phyloP scores from a whole-genome alignment of 2,888 invertebrate genomes.

The Ceraclea dissimilis region DNA sequence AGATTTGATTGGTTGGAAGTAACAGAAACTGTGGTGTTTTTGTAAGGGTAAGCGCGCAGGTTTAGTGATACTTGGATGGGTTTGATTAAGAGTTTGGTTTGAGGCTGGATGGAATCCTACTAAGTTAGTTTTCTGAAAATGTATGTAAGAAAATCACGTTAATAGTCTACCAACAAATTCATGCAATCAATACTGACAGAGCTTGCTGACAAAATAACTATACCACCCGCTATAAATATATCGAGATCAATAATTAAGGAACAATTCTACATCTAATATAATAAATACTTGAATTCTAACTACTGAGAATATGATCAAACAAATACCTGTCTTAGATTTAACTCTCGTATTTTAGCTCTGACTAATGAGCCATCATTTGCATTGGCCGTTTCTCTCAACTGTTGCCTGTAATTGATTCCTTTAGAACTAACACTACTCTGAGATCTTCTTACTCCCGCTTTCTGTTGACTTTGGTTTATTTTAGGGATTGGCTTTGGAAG shows the following conservation, averaged over 20 bases:
- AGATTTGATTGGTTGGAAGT: conserved; percentile 57
- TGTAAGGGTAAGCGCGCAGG: conserved; percentile 40
- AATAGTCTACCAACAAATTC: background rate
- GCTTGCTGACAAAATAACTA: background rate
- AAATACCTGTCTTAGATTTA: conserved; percentile 24
- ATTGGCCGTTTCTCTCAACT: conserved; percentile 9
- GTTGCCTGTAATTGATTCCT: conserved; percentile 18
- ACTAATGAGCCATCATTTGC: conserved; percentile 21
- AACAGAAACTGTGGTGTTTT: conserved; percentile 60
- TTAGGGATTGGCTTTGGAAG: conserved; percentile 46
- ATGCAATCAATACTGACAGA: background rate
- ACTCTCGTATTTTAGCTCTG: conserved; percentile 23
- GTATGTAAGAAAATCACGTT: conserved; percentile 3
- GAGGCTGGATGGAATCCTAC: conserved; percentile 43
- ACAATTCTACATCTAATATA: too few species aligned
- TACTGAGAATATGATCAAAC: conserved; percentile 1
- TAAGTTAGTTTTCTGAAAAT: conserved; percentile 55
- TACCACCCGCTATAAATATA: background rate
- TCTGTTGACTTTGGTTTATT: conserved; percentile 30
- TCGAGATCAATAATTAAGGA: background rate
- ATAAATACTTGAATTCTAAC: too few species aligned
- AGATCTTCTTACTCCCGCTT: conserved; percentile 26
- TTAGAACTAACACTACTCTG: conserved; percentile 23
- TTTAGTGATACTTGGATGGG: conserved; percentile 34
- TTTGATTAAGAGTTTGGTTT: conserved; percentile 50